These are phyloP conservation scores for Apis laboriosa DNA, from an alignment of 1,140 invertebrate genomes.

Conservation along the genomic window DNA sequence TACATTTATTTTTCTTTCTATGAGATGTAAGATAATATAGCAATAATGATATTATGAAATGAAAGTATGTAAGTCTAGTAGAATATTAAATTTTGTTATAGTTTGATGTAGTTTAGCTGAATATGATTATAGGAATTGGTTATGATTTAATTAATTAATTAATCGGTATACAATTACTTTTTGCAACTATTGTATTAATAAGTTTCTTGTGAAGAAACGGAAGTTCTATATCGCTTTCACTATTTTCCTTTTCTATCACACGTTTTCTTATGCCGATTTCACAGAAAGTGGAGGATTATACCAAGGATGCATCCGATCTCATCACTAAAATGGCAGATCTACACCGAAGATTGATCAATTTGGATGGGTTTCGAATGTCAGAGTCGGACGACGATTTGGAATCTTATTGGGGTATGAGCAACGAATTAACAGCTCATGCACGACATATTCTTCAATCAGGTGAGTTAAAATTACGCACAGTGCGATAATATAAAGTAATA, in stretches of 20 bases:
- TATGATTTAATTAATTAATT: too few species aligned
- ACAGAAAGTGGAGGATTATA: conserved; percentile 85
- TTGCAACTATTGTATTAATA: background rate
- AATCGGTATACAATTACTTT: too few species aligned
- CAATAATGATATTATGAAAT: too few species aligned
- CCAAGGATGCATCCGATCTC: conserved; percentile 80
- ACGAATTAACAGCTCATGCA: conserved; percentile 64
- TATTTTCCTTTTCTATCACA: background rate
- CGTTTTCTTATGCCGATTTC: background rate
- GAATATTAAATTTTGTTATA: too few species aligned
- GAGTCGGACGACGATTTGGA: conserved; percentile 69
- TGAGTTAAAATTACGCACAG: conserved; percentile 24
- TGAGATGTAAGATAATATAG: too few species aligned
- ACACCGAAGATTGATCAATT: conserved; percentile 76
- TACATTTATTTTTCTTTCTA: too few species aligned
- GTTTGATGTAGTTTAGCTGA: too few species aligned
- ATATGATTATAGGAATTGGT: too few species aligned
- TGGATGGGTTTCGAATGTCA: conserved; percentile 63
- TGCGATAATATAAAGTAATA: background rate
- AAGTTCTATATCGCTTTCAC: background rate
- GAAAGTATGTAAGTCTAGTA: too few species aligned
- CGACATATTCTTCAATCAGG: conserved; percentile 72
- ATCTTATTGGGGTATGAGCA: conserved; percentile 69
- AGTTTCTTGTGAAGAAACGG: rapidly evolving
- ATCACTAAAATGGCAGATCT: conserved; percentile 82